Conservation (phyloP, 1,140 invertebrate species). For the Apis florea region DNA sequence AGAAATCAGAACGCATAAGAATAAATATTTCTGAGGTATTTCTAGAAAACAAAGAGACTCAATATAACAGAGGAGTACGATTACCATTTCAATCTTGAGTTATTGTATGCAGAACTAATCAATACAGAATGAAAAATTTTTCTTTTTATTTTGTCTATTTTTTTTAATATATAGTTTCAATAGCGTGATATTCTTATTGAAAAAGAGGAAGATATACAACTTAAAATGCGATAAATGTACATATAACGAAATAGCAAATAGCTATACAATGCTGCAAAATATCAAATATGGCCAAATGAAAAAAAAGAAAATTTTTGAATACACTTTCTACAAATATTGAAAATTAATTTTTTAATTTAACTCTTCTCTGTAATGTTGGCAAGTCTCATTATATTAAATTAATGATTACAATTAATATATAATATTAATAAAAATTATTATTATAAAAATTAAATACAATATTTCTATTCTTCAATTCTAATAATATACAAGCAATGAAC, state of each 20-base stretch:
- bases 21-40: conserved; percentile 48
- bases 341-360: background rate
- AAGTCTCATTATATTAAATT: too few relatives aligned
- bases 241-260: conserved; percentile 26
- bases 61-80: conserved; percentile 29
- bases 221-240: background rate
- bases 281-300: conserved; percentile 35
- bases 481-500: too few relatives aligned
- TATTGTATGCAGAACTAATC: background rate
- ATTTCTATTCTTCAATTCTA: too few relatives aligned
- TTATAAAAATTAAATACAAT: too few relatives aligned
- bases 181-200: conserved; percentile 2
- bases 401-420: too few relatives aligned
- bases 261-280: conserved; percentile 55
- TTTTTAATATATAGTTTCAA: conserved; percentile 3
- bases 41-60: conserved; percentile 48
- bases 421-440: too few relatives aligned
- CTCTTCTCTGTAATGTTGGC: too few relatives aligned
- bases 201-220: background rate
- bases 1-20: conserved; percentile 68
- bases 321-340: conserved; percentile 37
- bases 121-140: background rate
- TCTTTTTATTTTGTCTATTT: background rate
- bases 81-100: background rate
- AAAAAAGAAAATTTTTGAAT: background rate